phyloP scores from a whole-genome alignment of 2,888 invertebrate genomes.

The Spodoptera exigua region DNA sequence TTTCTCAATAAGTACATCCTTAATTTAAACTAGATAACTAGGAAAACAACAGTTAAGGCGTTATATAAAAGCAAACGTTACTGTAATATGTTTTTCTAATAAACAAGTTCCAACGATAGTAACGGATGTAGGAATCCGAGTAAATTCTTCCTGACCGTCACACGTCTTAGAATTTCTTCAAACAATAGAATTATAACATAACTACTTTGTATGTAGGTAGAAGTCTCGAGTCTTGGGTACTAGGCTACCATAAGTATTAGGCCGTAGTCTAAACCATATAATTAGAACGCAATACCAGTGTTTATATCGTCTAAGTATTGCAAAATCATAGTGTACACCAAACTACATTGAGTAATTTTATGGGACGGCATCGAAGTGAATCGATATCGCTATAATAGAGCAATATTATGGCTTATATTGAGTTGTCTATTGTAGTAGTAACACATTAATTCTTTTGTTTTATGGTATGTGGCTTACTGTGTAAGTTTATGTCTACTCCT shows the following conservation, averaged over 20 bases:
- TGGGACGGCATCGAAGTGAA: slow-evolving; percentile 2
- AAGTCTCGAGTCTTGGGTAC: slow-evolving; percentile 6
- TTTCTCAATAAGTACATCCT: no score
- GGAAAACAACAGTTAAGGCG: background rate
- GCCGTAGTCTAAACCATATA: slow-evolving; percentile 7
- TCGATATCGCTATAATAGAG: slow-evolving; percentile 20
- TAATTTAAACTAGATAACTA: background rate
- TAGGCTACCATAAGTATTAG: slow-evolving; percentile 21
- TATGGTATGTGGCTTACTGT: background rate
- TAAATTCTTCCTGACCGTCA: slow-evolving; percentile 30
- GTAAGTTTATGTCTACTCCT: no score
- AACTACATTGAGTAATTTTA: slow-evolving; percentile 16
- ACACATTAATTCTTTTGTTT: slow-evolving; percentile 48
- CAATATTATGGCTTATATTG: slow-evolving; percentile 6
- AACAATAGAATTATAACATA: slow-evolving; percentile 49
- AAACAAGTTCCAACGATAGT: slow-evolving; percentile 24
- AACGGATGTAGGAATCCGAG: slow-evolving; percentile 15
- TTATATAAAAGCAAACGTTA: background rate
- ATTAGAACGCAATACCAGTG: slow-evolving; percentile 23
- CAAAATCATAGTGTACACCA: slow-evolving; percentile 3
- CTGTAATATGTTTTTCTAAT: slow-evolving; percentile 4
- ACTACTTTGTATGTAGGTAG: slow-evolving; percentile 12
- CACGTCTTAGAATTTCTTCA: slow-evolving; percentile 16
- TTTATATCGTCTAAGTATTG: slow-evolving; percentile 1
- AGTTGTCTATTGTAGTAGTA: slow-evolving; percentile 14